Percentiles rank a stretch among this genome's conserved stretches.
Evolutionary conservation across 2,888 invertebrate species (phyloP).

Genomic region (Philaethria dido): DNA sequence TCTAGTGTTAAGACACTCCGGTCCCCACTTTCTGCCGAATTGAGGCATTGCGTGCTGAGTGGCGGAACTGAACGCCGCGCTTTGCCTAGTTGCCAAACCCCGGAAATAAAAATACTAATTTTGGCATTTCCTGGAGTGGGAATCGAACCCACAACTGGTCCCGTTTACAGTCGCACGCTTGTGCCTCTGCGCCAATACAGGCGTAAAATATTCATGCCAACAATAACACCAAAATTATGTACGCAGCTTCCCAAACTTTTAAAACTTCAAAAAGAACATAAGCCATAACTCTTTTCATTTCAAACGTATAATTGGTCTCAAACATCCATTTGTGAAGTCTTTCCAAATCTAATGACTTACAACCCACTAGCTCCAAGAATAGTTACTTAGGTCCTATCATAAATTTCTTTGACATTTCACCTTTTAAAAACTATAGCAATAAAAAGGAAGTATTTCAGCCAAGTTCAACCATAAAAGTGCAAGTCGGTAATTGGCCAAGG

Average conservation of each 20-base stretch:
- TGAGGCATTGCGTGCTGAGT: too few relatives aligned
- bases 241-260: neutral
- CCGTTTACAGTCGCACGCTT: too few relatives aligned
- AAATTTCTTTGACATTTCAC: conserved; percentile 61
- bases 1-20: too few relatives aligned
- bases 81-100: too few relatives aligned
- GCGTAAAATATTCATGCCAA: neutral
- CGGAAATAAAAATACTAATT: too few relatives aligned
- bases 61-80: too few relatives aligned
- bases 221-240: neutral
- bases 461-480: conserved; percentile 51
- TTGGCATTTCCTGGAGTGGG: too few relatives aligned
- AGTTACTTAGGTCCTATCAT: conserved; percentile 48
- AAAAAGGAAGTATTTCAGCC: conserved; percentile 52
- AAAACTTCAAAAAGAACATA: neutral
- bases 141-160: too few relatives aligned
- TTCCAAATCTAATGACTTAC: conserved; percentile 41
- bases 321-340: conserved; percentile 20
- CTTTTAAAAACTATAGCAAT: conserved; percentile 55
- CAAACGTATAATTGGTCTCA: conserved; percentile 30
- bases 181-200: too few relatives aligned
- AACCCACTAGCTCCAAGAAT: conserved; percentile 23
- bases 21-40: too few relatives aligned
- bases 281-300: conserved; percentile 7
- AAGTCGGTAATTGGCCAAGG: conserved; percentile 50